Evolutionary conservation across 2,888 invertebrate species (phyloP), one percentile per base, ranked within the genome.

Genomic region (Morpho achilles): DNA sequence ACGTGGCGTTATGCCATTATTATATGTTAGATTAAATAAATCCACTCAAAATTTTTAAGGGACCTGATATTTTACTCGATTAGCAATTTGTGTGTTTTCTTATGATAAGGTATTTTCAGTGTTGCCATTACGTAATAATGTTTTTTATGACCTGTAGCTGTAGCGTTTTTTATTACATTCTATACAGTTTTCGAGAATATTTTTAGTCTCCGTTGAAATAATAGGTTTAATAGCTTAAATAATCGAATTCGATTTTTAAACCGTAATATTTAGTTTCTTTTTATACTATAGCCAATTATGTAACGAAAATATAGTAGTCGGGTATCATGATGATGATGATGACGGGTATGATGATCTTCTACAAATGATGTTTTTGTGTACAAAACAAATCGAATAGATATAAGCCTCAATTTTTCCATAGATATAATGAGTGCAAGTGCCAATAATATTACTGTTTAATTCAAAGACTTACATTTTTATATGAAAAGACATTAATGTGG

Each of bases 51-150:
- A 60, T 39, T 57, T 53, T 51, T n/a, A 32, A 58, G 54, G 61
- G 51, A 61, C 61, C 61, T 61, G 61, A 61, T 48, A 39, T 55
- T 53, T 52, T 43, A 41, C 45, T 51, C 48, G n/a, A 52, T 52
- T 52, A 39, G 39, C 44, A 7, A 39, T 44, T 43, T 32, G 5
- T 51, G n/a, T 43, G 22, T 43, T 43, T 6, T 22, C 40, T n/a
- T 10, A 10, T 43, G 22, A 8, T 44, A 39, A 22, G 7, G 7
- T 41, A 51, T 32, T 47, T 53, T 32, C 53, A 59, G 55, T 59
- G 58, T 59, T 58, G 58, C 58, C 61, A 58, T 58, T 49, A 49
- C 5, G 23, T 41, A 32, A 32, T 32, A 32, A 32, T 8, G 47
- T 53, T 39, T 50, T 53, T 8, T 48, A 43, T 44, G n/a, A 41